Evolutionary conservation across 2,113 vertebrate genomes (phyloP).

Genomic region (Dipodomys merriami): DNA sequence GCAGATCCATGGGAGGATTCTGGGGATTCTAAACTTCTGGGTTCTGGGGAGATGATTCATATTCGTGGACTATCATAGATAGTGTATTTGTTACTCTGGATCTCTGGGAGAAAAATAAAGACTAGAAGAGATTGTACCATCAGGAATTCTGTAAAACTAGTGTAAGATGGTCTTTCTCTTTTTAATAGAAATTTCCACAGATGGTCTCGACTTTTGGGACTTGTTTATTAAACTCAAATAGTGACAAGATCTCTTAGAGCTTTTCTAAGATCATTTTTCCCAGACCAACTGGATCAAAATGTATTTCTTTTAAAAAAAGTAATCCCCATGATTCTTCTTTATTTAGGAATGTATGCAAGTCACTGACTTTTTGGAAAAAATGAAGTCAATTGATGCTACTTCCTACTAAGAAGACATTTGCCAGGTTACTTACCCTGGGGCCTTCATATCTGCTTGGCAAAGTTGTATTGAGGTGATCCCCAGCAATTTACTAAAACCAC

Average conservation of each 20-base stretch:
- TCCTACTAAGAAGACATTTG: not conserved
- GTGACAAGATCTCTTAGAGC: not conserved
- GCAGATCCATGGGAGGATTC: not conserved
- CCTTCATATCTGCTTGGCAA: fast-evolving
- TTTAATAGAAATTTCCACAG: not conserved
- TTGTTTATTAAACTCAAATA: not conserved
- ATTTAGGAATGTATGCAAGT: not conserved
- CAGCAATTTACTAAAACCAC: not conserved
- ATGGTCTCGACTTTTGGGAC: not conserved
- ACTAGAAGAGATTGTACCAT: not conserved
- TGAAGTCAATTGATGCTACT: not conserved
- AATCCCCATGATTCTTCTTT: not conserved
- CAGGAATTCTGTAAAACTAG: not conserved
- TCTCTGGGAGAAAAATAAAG: not conserved
- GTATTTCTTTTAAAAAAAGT: not conserved
- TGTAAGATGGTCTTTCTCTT: not conserved
- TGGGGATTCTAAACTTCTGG: not conserved
- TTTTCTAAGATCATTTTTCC: not conserved
- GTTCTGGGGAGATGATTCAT: not conserved
- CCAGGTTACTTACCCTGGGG: no score
- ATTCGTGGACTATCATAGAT: not conserved
- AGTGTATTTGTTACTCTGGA: not conserved
- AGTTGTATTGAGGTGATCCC: not conserved
- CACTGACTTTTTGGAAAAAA: not conserved
- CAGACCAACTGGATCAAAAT: not conserved